phyloP scores from a whole-genome alignment of 1,140 invertebrate genomes.

The Phenacoccus solenopsis region DNA sequence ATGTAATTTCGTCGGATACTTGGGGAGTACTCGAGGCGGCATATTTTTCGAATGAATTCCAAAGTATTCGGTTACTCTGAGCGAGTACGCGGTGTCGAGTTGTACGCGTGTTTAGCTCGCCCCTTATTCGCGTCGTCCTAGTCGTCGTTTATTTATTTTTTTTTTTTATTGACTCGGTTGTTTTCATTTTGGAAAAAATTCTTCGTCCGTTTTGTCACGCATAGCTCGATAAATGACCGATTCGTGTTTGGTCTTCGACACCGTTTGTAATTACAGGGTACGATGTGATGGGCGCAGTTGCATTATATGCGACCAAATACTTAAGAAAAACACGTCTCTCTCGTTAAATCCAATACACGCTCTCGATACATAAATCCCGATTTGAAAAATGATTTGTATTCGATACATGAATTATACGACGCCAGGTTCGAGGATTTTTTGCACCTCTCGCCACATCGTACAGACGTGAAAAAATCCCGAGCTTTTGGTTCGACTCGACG shows the following conservation, averaged over 20 bases:
- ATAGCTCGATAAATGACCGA: neutral
- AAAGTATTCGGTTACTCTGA: neutral
- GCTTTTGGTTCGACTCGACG: neutral
- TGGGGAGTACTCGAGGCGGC: neutral
- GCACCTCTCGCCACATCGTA: no score
- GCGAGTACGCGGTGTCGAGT: neutral
- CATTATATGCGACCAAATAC: no score
- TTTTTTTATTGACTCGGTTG: neutral
- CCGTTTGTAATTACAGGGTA: no score
- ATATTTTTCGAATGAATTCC: neutral
- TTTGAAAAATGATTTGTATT: neutral
- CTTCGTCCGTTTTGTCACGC: neutral
- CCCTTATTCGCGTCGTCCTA: no score
- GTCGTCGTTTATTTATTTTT: no score
- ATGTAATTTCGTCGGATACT: neutral
- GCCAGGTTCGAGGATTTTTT: no score
- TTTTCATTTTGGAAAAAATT: no score
- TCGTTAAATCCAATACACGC: no score
- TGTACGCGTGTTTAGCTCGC: no score
- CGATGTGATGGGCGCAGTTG: no score
- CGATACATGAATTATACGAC: slow-evolving; percentile 1
- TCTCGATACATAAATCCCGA: neutral
- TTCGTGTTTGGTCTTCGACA: neutral
- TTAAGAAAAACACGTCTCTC: no score
- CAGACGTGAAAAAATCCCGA: neutral